Evolutionary conservation across 2,797 vertebrate species (phyloP), one percentile per base, ranked within the genome.

Genomic region (Tokudaia tokunoshimensis): DNA sequence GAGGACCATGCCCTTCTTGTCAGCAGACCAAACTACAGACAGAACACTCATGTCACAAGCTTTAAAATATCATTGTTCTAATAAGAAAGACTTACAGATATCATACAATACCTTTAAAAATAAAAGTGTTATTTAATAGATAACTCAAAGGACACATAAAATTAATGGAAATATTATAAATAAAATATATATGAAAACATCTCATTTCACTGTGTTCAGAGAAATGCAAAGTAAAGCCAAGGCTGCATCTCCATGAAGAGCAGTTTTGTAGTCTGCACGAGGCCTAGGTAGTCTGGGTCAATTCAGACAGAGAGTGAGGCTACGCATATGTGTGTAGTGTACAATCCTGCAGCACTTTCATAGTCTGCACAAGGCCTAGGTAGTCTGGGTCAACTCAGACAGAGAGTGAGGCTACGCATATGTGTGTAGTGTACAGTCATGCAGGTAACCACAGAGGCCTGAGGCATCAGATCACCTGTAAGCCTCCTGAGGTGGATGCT

Each of bases 121-220:
- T 84, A 70, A 82, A 96, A 92, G 15, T 26, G 61, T 92, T 72
- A 92, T n/a, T 14, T 31, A 92, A 79, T 19, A 22, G 6, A 61
- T 63, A 76, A 81, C 12, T 81, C 52, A 83, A 67, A 95, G 5
- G 55, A 84, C 6, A 92, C 15, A 85, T 3, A 52, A 55, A 47
- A 76, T 59, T 7, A 59, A 47, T 67, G 67, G 3, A 79, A 78
- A 74, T 70, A 75, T 55, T 72, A 79, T 50, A 55, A 70, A 80
- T 82, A 59, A 92, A 90, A 29, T 11, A 90, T 41, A 89, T 7
- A 20, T 50, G 44, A 65, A 65, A 96, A 67, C 6, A 57, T 87
- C 20, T 92, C 55, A 76, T 81, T 86, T 89, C 67, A 91, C 29
- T 55, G 80, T 55, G 50, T 6, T 44, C 80, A 50, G 41, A 67